Evolutionary conservation across 2,113 vertebrate genomes (phyloP), one percentile per base, ranked within the genome.

Genomic region (Clarias macrocephalus): DNA sequence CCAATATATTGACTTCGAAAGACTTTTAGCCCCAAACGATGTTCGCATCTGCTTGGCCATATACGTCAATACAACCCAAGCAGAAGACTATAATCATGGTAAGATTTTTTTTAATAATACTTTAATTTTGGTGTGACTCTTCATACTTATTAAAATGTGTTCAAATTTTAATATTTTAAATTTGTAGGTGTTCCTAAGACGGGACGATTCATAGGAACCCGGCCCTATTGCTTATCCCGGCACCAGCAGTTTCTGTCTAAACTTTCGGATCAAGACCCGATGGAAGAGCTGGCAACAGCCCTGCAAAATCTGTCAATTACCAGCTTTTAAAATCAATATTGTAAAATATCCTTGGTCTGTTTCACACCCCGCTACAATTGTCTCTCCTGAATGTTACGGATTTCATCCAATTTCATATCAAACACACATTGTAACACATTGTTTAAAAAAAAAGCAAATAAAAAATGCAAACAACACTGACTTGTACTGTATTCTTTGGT

Each of bases 101-200:
- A 76, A 62, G 57, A 42, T 62, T 13, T 25, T 21, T 56, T 83
- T 80, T n/a, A 16, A 30, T 19, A 30, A 70, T 16, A 19, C 2
- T 30, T 70, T 70, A 33, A 70, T 18, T 33, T 70, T 30, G 2
- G 6, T 33, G 13, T 70, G 68, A 70, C 18, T 37, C 16, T 70
- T 48, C 70, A 48, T 11, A 33, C 5, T 33, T 33, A 66, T 66
- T 66, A 0, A 28, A n/a, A 28, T 68, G 65, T 68, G 4, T 12
- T 68, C n/a, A n/a, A 70, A 70, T 33, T 15, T 70, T 37, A n/a
- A 15, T 23, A 15, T 56, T 54, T 59, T 3, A 23, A 23, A 33
- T 42, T 54, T 70, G 28, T 86, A 86, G 85, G 52, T 9, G 13
- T 70, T 59, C 8, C 52, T 68, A 65, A 86, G 77, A 86, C 63